phyloP scores from a whole-genome alignment of 1,140 invertebrate species.

The Vanessa atalanta region DNA sequence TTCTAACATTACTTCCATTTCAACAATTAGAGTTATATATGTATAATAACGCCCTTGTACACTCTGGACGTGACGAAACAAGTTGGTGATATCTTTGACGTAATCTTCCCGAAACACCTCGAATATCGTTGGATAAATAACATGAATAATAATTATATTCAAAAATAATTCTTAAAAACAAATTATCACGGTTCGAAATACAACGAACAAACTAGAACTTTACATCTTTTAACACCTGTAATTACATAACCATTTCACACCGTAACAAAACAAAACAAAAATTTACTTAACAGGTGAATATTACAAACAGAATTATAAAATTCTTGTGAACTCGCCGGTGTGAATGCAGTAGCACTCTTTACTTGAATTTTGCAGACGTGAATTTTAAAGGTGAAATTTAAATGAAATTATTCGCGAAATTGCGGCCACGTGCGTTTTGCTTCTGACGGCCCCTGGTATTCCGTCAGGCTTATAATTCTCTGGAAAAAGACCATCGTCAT shows the following conservation, averaged over 20 bases:
- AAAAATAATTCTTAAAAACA: no score
- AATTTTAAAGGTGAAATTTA: not conserved
- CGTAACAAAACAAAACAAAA: not conserved
- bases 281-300: not conserved
- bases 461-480: not conserved
- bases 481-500: not conserved
- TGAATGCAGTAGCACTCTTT: not conserved
- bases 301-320: constrained; percentile 3
- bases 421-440: not conserved
- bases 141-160: no score
- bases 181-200: no score
- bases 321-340: not conserved
- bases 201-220: no score
- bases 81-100: no score
- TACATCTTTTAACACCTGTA: no score
- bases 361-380: not conserved
- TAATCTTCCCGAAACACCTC: no score
- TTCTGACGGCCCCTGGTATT: not conserved
- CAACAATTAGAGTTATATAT: no score
- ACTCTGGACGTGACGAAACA: no score
- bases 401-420: constrained; percentile 4
- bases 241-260: not conserved
- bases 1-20: no score
- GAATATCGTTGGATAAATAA: no score
- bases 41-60: no score